Base-by-base conservation (phyloP, 2,888 invertebrate genomes). In the Ischnus inquisitorius region DNA sequence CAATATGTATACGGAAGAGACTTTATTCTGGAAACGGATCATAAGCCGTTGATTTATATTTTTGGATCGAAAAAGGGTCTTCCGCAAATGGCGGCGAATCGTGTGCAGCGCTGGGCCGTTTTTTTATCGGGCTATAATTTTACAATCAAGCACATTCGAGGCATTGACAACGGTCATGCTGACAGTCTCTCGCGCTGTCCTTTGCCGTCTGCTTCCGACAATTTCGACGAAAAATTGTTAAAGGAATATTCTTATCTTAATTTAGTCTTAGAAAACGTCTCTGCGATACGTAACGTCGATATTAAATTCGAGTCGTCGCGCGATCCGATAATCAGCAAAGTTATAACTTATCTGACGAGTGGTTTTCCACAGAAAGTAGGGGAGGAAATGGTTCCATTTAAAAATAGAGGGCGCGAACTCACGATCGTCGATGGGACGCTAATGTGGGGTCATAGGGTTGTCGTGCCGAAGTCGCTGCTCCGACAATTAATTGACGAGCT, bases 1-100 rank as follows among this genome's bases (percentile, higher is more conserved):
- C 86, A 91, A 41, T 94, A 91, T 80, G 41, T 94, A 0, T 92
- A 87, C 84, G 94, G 93, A 0, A 75, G 87, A 19, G 82, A 83
- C 54, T 90, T 90, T 65, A 85, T 65, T n/a, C 41, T 89, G 0
- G 77, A 87, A n/a, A 88, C 88, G 4, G 90, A 90, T 74, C 87
- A 89, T 71, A 88, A 88, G 12, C 86, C 89, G 0, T 64, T 90
- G 12, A 62, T 82, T 89, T 86, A 86, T 22, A 82, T 82, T 51
- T 82, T 82, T 34, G 82, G 48, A 39, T 41, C n/a, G 19, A 79
- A 88, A 62, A 81, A 65, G 78, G 68, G 51, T 64, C 89, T 34
- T 86, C 90, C 69, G 54, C 79, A 16, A 41, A 79, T 90, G 74
- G 88, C 89, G 43, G 87, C 91, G 14, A 85, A 86, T 51, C 84